These are phyloP conservation scores for Ambastaia sidthimunki DNA, from an alignment of 2,797 vertebrate species.

Conservation along the genomic window DNA sequence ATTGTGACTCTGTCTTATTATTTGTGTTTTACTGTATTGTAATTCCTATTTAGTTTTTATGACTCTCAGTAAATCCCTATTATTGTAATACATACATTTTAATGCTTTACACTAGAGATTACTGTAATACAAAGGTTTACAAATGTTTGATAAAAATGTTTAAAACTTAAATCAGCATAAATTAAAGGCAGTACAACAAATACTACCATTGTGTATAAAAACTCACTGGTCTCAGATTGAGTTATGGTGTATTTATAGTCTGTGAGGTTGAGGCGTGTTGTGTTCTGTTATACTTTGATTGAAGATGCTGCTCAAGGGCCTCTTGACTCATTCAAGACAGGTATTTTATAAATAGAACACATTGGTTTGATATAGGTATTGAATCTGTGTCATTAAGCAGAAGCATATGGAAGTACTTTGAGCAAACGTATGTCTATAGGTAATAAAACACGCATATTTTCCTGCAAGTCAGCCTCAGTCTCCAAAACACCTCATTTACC, in stretches of 20 bases:
- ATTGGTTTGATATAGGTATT: conserved; percentile 7
- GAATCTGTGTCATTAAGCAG: conserved; percentile 18
- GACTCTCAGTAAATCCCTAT: too few relatives aligned
- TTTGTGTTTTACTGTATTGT: too few relatives aligned
- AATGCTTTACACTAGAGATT: not conserved
- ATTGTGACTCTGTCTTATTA: too few relatives aligned
- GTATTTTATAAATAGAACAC: conserved; percentile 21
- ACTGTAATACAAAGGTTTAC: not conserved
- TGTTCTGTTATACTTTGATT: conserved; percentile 9
- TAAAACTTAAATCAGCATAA: not conserved
- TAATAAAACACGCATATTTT: not conserved
- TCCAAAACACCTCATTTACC: conserved; percentile 27
- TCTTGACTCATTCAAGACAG: conserved; percentile 22
- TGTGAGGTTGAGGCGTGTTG: not conserved
- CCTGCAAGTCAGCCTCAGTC: not conserved
- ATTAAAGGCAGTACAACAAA: not conserved
- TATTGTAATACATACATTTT: too few relatives aligned
- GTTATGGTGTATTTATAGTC: not conserved
- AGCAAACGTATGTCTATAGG: not conserved
- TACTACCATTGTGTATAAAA: not conserved
- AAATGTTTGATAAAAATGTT: too few relatives aligned
- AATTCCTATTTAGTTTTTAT: too few relatives aligned
- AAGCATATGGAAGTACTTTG: conserved; percentile 20
- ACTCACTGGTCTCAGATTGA: not conserved
- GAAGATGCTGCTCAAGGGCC: not conserved